Evolutionary conservation across 2,888 invertebrate genomes (phyloP), one percentile per base, ranked within the genome.

Genomic region (Hydropsyche betteni): DNA sequence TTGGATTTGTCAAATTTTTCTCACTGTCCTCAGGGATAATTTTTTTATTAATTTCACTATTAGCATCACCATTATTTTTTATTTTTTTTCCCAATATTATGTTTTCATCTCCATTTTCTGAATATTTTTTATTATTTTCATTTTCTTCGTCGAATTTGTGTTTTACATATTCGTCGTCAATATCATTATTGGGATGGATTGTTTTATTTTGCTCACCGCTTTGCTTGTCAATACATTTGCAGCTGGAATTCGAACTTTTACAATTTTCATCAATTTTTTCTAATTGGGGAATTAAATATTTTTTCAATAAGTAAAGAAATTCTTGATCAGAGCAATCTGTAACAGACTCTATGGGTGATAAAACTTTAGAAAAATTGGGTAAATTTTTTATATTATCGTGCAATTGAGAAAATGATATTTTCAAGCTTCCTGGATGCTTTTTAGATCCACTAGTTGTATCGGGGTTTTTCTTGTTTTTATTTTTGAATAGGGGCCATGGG

Each of bases 31-130:
- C 2, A 1, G 24, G 24, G 24, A 24, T 24, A 68, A 68, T 36
- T 33, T 36, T 7, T 64, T 64, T n/a, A 74, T 50, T 14, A 68
- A 44, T 44, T 74, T 61, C 14, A 16, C 24, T 44, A 7, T 44
- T 4, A 33, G 5, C 24, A 36, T 36, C 34, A 33, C 34, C 64
- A 5, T 64, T 4, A 34, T 64, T 10, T 4, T 36, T 64, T 64
- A 61, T n/a, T 64, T n/a, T 0, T 4, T 7, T 34, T 36, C 12
- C n/a, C n/a, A 51, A 51, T 51, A 12, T 51, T 55, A n/a, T 6
- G 33, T 61, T 24, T 61, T 61, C 16, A 61, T 61, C 61, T 33
- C 8, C 36, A 36, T 64, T 12, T n/a, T 6, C 7, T n/a, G 1
- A n/a, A 69, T 38, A 34, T 5, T 69, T 12, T n/a, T 55, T 4